These are phyloP conservation scores for Drosophila lacertosa DNA, from an alignment of 1,140 invertebrate genomes.

Conservation along the genomic window DNA sequence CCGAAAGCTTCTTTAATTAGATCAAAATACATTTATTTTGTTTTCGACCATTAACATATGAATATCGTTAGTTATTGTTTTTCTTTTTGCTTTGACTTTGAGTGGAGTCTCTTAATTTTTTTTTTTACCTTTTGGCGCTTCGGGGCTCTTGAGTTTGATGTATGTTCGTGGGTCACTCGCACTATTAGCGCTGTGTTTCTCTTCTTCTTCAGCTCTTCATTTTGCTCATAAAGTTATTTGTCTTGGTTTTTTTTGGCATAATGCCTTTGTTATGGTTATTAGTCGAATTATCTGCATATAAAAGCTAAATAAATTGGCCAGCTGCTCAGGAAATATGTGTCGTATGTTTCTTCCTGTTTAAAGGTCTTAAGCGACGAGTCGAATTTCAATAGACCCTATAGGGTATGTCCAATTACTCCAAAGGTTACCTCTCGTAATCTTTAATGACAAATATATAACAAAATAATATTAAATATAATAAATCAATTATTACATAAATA, in stretches of 20 bases:
- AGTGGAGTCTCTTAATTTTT: conserved; percentile 13
- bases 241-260: conserved; percentile 25
- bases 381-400: not conserved
- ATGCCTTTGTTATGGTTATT: conserved; percentile 32
- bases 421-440: no score
- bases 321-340: conserved; percentile 24
- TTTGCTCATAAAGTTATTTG: conserved; percentile 6
- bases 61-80: conserved; percentile 53
- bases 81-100: conserved; percentile 13
- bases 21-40: conserved; percentile 51
- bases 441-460: no score
- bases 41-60: conserved; percentile 50
- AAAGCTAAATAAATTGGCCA: conserved; percentile 7
- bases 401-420: no score
- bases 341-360: conserved; percentile 16
- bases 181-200: conserved; percentile 32
- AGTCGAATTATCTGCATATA: conserved; percentile 22
- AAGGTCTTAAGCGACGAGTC: not conserved
- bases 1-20: conserved; percentile 62
- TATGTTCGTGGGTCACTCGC: conserved; percentile 71
- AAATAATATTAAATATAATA: not conserved
- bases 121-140: conserved; percentile 6
- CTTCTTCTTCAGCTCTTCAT: conserved; percentile 21
- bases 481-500: no score
- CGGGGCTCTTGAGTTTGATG: conserved; percentile 39